These are phyloP conservation scores for Steatornis caripensis DNA, from an alignment of 2,113 vertebrate genomes.

Conservation along the genomic window DNA sequence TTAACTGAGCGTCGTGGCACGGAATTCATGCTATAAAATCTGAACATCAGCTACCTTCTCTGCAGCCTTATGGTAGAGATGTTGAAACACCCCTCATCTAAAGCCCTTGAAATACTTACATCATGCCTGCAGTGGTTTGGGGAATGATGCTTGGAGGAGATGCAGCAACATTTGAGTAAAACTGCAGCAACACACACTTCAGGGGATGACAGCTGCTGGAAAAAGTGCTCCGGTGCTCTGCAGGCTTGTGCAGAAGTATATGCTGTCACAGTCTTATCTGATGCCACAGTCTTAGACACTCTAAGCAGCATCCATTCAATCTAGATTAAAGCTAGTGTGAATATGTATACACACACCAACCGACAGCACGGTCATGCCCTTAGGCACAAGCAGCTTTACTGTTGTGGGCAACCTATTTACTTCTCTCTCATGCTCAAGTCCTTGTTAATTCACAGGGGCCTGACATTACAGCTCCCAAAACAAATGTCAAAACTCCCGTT, in stretches of 20 bases:
- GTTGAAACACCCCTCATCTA: neutral
- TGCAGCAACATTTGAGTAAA: neutral
- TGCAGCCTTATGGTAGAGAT: neutral
- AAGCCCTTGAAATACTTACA: neutral
- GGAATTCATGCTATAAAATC: neutral
- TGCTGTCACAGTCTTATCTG: neutral
- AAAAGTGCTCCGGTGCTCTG: neutral
- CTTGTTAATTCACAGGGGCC: neutral
- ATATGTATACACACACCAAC: neutral
- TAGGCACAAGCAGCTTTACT: neutral
- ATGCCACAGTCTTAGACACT: too few relatives aligned
- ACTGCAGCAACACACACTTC: neutral
- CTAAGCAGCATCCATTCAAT: neutral
- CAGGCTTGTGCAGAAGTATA: neutral
- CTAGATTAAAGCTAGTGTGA: neutral
- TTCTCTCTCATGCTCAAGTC: neutral
- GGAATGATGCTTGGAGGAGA: neutral
- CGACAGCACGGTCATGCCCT: fast-evolving
- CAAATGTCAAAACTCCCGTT: neutral
- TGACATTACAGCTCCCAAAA: neutral
- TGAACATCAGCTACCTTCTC: neutral
- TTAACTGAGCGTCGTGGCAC: neutral
- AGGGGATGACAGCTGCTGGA: neutral
- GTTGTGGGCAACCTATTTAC: neutral
- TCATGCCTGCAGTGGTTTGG: neutral